A percentile compares a stretch with the other conserved stretches of the same genome.
phyloP scores from a whole-genome alignment of 2,888 invertebrate genomes.

The Halictus quadricinctus region DNA sequence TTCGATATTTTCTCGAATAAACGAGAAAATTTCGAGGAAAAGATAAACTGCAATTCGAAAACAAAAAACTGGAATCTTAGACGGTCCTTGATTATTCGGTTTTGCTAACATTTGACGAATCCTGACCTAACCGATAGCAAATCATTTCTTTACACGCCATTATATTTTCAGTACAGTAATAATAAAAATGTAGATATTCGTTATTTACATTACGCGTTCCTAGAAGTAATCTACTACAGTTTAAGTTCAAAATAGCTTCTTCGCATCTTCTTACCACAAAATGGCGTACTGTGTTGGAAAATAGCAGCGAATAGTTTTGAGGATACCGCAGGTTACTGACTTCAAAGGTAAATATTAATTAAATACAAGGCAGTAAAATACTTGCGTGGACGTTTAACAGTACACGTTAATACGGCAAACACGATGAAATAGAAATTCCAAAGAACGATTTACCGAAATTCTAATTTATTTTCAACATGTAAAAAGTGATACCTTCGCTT shows the following conservation, averaged over 20 bases:
- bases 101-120: neutral
- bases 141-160: neutral
- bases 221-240: neutral
- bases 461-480: neutral
- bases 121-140: neutral
- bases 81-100: neutral
- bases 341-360: constrained; percentile 1
- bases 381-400: neutral
- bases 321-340: neutral
- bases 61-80: too few species aligned
- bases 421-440: neutral
- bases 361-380: neutral
- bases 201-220: neutral
- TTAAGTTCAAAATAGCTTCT: constrained; percentile 5
- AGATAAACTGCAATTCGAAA: neutral
- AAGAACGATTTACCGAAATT: neutral
- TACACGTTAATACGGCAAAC: neutral
- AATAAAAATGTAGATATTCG: neutral
- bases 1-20: neutral
- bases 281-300: constrained; percentile 1
- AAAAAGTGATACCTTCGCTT: neutral
- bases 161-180: neutral
- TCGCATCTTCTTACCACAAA: constrained; percentile 1
- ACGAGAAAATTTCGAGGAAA: neutral
- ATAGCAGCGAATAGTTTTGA: neutral